Evolutionary conservation across 2,113 vertebrate species (phyloP), one percentile per base, ranked within the genome.

Genomic region (Baryphthengus martii): DNA sequence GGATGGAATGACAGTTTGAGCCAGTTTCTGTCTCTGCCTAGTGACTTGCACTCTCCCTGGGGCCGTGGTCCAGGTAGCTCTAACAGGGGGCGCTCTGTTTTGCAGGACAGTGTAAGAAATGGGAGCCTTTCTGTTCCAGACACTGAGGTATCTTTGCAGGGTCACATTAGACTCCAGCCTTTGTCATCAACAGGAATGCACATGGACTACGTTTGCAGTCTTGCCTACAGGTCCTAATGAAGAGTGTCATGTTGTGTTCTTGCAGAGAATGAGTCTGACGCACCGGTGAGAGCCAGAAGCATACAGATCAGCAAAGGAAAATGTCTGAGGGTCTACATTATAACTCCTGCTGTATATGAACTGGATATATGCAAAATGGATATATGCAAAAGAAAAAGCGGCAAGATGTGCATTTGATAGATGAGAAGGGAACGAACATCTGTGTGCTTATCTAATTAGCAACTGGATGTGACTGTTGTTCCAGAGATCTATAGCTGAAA

Each of bases 381-480:
- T 74, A 53, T 19, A 55, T 31, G 63, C 33, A 44, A 82, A 72
- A 55, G 37, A 39, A 68, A 72, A 89, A 88, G n/a, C 10, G 15
- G 47, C 14, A 33, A 73, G 63, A 80, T 28, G 40, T 33, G 45
- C 17, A 66, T 89, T 95, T 94, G 66, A 85, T n/a, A 92, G 50
- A 92, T 2, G 15, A 94, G 80, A 52, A 75, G 35, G 62, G 23
- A 90, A 74, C 35, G 82, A 94, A 65, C 79, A 93, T 71, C 79
- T 74, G 50, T 75, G 50, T 88, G 74, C 86, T 96, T 80, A 85
- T 35, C 93, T 97, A 90, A 97, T 96, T 80, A 96, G 84, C 71
- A 91, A 87, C 77, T 97, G 88, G 49, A 19, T 94, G 79, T 58
- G 59, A 80, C 35, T 93, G 84, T 88, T 96, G 90, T 71, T 95